Evolutionary conservation across 2,113 vertebrate species (phyloP).

Genomic region (Hylia prasina): DNA sequence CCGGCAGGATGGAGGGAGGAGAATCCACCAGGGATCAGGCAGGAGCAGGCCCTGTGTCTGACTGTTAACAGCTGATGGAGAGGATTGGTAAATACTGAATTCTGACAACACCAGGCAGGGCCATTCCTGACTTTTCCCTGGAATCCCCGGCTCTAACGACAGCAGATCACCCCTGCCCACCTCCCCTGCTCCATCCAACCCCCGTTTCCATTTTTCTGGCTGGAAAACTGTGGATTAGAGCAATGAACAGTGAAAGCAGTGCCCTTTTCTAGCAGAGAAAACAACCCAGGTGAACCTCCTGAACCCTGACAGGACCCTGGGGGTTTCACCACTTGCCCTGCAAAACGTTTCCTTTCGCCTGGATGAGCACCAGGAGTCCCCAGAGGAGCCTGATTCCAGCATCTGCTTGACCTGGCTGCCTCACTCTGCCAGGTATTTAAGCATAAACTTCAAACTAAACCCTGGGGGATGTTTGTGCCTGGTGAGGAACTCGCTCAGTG

Average conservation of each 20-base stretch:
- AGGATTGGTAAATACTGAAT: not conserved
- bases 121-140: no score
- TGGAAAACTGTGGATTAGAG: not conserved
- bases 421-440: not conserved
- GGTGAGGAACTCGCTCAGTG: not conserved
- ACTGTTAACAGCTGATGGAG: rapidly evolving
- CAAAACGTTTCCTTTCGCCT: not conserved
- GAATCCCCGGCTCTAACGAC: rapidly evolving
- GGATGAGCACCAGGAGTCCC: not conserved
- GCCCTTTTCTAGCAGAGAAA: not conserved
- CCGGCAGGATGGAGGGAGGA: not conserved
- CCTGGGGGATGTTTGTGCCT: not conserved
- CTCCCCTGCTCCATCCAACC: not conserved
- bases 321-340: not conserved
- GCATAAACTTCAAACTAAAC: not conserved
- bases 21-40: not conserved
- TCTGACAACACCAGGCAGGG: no score
- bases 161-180: not conserved
- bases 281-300: not conserved
- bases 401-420: not conserved
- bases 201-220: not conserved
- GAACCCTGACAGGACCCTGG: not conserved
- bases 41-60: not conserved
- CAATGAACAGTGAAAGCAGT: not conserved
- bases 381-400: not conserved